Conservation (phyloP, 2,113 vertebrate species). For the Colistium nudipinnis region DNA sequence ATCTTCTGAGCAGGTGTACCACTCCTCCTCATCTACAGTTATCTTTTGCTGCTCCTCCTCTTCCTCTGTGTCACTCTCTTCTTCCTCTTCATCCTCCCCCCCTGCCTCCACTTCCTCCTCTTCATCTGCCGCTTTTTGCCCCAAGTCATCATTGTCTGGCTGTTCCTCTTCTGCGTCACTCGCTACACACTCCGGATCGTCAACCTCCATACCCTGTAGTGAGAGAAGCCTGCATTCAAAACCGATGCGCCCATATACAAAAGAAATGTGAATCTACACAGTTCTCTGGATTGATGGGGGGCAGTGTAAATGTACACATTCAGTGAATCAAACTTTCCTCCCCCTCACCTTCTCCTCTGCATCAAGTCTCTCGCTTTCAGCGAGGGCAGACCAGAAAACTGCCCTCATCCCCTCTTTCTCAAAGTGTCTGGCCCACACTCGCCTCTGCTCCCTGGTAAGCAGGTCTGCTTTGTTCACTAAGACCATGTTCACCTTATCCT, state of each 20-base stretch:
- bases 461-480: conserved; percentile 96
- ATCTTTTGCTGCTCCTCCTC: conserved; percentile 63
- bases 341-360: conserved; percentile 83
- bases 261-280: not conserved
- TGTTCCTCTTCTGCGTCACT: conserved; percentile 73
- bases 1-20: conserved; percentile 92
- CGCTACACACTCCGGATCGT: conserved; percentile 55
- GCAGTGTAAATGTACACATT: not conserved
- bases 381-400: conserved; percentile 96
- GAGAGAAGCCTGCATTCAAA: not conserved
- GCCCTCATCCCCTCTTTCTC: conserved; percentile 87
- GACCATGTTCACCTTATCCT: conserved; percentile 91
- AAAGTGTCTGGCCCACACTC: conserved; percentile 88
- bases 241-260: not conserved
- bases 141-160: conserved; percentile 42
- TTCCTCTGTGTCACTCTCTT: conserved; percentile 48
- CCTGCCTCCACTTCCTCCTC: not conserved
- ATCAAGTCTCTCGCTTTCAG: conserved; percentile 82
- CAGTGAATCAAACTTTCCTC: not conserved
- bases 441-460: conserved; percentile 88
- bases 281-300: not conserved
- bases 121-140: conserved; percentile 4
- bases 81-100: not conserved
- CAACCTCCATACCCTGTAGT: conserved; percentile 76
- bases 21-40: conserved; percentile 83